phyloP scores from a whole-genome alignment of 1,140 invertebrate species.

The Ganaspis sp. region DNA sequence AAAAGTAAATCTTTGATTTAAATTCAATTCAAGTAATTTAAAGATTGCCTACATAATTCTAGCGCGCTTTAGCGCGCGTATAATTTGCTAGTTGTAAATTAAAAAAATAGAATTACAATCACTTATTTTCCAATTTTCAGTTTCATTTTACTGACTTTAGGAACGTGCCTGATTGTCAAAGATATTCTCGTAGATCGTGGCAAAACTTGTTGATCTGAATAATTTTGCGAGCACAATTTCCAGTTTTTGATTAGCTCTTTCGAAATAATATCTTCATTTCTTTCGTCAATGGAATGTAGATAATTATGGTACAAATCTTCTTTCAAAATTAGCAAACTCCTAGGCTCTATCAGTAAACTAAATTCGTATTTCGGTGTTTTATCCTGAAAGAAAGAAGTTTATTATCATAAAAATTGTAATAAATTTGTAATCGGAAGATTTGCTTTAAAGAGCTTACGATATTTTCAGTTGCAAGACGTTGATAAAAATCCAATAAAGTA shows the following conservation, averaged over 20 bases:
- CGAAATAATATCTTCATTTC: slow-evolving; percentile 82
- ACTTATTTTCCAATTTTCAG: slow-evolving; percentile 77
- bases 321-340: slow-evolving; percentile 91
- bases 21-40: too few species aligned
- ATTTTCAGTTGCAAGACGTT: slow-evolving; percentile 71
- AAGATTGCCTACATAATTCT: too few species aligned
- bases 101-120: background rate
- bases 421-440: slow-evolving; percentile 45
- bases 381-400: slow-evolving; percentile 60
- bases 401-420: slow-evolving; percentile 18
- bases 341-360: slow-evolving; percentile 87
- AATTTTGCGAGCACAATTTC: slow-evolving; percentile 77
- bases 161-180: slow-evolving; percentile 95
- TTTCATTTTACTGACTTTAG: slow-evolving; percentile 90
- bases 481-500: slow-evolving; percentile 90
- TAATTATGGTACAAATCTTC: slow-evolving; percentile 90
- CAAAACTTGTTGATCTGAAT: slow-evolving; percentile 78
- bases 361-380: slow-evolving; percentile 73
- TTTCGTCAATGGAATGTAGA: slow-evolving; percentile 93
- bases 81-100: too few species aligned
- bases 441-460: slow-evolving; percentile 53
- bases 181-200: slow-evolving; percentile 87
- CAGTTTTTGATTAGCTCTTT: slow-evolving; percentile 83
- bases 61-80: too few species aligned
- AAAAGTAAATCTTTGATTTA: too few species aligned